These are phyloP conservation scores for Drosophila tani DNA, from an alignment of 1,140 invertebrate genomes.

Conservation along the genomic window DNA sequence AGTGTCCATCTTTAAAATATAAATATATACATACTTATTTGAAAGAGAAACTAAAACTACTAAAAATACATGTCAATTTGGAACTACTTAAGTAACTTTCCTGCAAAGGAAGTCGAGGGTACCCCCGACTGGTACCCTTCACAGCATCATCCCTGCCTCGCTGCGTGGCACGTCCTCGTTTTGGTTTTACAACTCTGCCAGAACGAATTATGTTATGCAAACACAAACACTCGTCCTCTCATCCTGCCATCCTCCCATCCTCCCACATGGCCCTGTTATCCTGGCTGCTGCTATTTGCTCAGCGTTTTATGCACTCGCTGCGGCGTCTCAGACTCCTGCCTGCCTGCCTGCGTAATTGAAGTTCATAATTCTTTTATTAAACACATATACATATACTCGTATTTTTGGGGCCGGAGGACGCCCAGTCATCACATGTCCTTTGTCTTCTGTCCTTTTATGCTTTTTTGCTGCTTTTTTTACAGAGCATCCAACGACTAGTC, in stretches of 20 bases:
- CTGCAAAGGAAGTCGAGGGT: too few species aligned
- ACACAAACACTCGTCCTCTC: slow-evolving; percentile 27
- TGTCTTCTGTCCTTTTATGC: slow-evolving; percentile 58
- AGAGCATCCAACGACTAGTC: slow-evolving; percentile 18
- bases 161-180: slow-evolving; percentile 42
- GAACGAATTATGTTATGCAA: slow-evolving; percentile 63
- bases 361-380: slow-evolving; percentile 66
- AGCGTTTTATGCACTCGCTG: slow-evolving; percentile 58
- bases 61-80: too few species aligned
- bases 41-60: too few species aligned
- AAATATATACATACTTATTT: too few species aligned
- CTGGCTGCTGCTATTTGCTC: slow-evolving; percentile 49
- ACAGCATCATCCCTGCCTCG: not conserved
- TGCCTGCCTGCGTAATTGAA: slow-evolving; percentile 47
- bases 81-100: too few species aligned
- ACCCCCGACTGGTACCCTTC: not conserved
- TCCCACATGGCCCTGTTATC: slow-evolving; percentile 30
- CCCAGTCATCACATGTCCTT: slow-evolving; percentile 35
- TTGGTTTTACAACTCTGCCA: slow-evolving; percentile 59
- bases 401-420: not conserved
- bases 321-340: slow-evolving; percentile 11
- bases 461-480: slow-evolving; percentile 10
- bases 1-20: too few species aligned
- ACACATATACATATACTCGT: slow-evolving; percentile 49
- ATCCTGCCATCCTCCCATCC: not conserved